Percentiles rank a stretch among this genome's conserved stretches.
Conservation (phyloP, 2,797 vertebrate genomes). For the Florisuga fusca region DNA sequence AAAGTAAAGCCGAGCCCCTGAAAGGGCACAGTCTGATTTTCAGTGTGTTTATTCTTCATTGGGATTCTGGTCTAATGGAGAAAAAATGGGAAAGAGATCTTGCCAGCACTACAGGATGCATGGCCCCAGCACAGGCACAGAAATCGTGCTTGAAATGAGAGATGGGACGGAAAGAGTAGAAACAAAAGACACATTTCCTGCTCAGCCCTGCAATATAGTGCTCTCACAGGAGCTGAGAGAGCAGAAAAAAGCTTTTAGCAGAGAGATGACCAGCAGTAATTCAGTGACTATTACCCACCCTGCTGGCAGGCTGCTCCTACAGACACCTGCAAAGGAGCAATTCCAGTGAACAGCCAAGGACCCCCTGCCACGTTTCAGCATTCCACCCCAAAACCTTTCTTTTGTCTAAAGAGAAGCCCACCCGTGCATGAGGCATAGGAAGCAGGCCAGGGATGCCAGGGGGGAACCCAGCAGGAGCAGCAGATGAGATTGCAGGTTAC, state of each 20-base stretch:
- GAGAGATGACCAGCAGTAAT: background rate
- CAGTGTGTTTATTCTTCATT: background rate
- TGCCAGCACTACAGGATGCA: background rate
- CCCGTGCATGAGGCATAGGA: background rate
- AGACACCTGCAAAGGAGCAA: background rate
- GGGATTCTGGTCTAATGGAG: background rate
- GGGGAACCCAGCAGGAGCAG: background rate
- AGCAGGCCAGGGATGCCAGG: background rate
- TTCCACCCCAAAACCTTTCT: background rate
- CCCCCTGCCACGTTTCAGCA: background rate
- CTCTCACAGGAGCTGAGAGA: background rate
- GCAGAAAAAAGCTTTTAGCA: background rate
- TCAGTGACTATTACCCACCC: background rate
- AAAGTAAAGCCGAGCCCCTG: background rate
- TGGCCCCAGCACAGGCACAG: background rate
- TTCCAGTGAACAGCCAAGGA: background rate
- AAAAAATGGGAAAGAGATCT: background rate
- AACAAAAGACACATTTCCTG: background rate
- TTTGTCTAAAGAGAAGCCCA: too few species aligned
- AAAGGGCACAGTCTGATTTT: background rate
- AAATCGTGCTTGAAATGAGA: background rate
- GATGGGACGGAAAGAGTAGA: background rate
- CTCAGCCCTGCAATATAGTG: background rate
- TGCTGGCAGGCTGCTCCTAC: background rate
- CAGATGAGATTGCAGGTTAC: too few species aligned